phyloP scores from a whole-genome alignment of 30 jellyfish, hydroid and myxozoan species.

The Hydractinia echinata region DNA sequence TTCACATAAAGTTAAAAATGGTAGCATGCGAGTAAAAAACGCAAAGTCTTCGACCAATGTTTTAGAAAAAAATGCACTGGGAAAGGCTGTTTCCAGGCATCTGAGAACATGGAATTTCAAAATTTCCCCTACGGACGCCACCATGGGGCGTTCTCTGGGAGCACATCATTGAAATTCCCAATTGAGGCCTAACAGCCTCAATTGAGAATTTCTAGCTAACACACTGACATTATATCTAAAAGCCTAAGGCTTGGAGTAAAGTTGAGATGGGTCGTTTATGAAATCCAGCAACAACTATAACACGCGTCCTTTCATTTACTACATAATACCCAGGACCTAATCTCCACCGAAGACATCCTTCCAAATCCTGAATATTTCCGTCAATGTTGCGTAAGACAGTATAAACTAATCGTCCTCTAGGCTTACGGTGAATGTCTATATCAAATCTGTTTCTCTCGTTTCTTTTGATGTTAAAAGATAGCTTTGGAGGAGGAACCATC shows the following conservation, averaged over 20 bases:
- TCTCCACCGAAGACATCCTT: slow-evolving; percentile 35
- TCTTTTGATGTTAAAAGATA: slow-evolving; percentile 22
- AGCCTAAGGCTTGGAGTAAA: slow-evolving; percentile 42
- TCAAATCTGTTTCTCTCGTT: slow-evolving; percentile 18
- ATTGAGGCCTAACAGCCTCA: too few relatives aligned
- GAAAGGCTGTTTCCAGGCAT: too few relatives aligned
- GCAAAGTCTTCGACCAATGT: too few relatives aligned
- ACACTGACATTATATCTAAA: slow-evolving; percentile 14
- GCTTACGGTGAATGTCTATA: background rate
- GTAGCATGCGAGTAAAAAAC: too few relatives aligned
- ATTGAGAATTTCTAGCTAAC: too few relatives aligned
- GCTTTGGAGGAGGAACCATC: slow-evolving; percentile 42
- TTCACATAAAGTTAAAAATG: too few relatives aligned
- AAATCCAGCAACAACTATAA: slow-evolving; percentile 14
- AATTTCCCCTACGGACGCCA: too few relatives aligned
- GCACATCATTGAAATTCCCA: too few relatives aligned
- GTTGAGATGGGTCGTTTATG: slow-evolving; percentile 13
- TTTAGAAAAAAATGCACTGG: too few relatives aligned
- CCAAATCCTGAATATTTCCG: slow-evolving; percentile 22
- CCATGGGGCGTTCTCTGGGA: too few relatives aligned
- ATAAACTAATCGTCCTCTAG: background rate
- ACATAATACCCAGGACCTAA: slow-evolving; percentile 4
- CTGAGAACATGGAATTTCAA: too few relatives aligned
- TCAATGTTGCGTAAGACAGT: slow-evolving; percentile 19
- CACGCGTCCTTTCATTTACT: background rate